Percentiles rank a stretch among this genome's conserved stretches.
phyloP scores from a whole-genome alignment of 2,797 vertebrate genomes.

The Synaphobranchus kaupii region DNA sequence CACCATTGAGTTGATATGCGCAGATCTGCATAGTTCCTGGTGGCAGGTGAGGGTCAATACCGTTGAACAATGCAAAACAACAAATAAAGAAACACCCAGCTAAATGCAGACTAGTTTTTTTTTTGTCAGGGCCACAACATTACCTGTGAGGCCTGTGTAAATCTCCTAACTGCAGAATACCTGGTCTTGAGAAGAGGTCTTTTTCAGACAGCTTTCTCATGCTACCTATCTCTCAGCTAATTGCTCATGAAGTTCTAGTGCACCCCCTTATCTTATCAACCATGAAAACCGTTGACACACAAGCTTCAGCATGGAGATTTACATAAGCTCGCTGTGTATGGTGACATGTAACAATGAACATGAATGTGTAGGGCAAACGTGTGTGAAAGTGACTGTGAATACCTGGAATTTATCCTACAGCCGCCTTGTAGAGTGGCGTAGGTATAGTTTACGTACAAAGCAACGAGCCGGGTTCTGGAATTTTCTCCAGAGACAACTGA shows the following conservation, averaged over 20 bases:
- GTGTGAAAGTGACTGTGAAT: neutral
- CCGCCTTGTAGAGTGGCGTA: neutral
- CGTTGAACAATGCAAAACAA: neutral
- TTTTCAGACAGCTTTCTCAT: slow-evolving; percentile 29
- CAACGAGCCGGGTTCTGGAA: neutral
- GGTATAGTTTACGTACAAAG: neutral
- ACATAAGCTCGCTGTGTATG: neutral
- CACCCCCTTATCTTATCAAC: slow-evolving; percentile 42
- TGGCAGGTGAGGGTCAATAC: slow-evolving; percentile 85
- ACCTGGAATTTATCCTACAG: neutral
- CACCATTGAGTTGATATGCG: slow-evolving; percentile 85
- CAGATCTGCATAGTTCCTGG: slow-evolving; percentile 88
- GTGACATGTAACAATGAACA: neutral
- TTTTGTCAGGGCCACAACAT: neutral
- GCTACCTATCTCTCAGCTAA: slow-evolving; percentile 34
- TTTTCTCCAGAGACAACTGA: neutral
- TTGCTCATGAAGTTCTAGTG: slow-evolving; percentile 38
- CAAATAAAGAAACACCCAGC: neutral
- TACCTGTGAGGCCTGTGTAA: neutral
- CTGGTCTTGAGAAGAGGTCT: neutral
- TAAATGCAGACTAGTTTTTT: neutral
- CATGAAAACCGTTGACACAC: slow-evolving; percentile 33
- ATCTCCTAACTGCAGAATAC: neutral
- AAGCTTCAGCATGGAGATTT: slow-evolving; percentile 34
- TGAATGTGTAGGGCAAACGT: neutral